Evolutionary conservation across 1,140 invertebrate genomes (phyloP).

Genomic region (Hypsibius dujardini): DNA sequence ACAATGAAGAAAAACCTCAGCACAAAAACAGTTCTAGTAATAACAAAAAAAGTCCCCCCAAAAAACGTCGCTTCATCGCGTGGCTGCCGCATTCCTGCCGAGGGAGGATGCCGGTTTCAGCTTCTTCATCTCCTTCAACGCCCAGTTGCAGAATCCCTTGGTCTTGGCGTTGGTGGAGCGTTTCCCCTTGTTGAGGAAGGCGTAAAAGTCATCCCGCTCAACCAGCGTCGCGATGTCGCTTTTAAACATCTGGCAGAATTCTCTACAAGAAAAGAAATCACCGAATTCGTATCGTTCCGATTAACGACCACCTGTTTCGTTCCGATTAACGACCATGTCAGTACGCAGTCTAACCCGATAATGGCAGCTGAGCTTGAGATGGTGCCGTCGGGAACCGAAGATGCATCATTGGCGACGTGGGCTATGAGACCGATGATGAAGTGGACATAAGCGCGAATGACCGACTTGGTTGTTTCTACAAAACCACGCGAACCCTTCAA

Average conservation of each 20-base stretch:
- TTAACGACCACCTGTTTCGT: neutral
- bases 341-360: neutral
- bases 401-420: neutral
- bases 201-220: constrained; percentile 31
- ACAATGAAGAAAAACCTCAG: too few species aligned
- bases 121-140: constrained; percentile 77
- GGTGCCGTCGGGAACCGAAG: neutral
- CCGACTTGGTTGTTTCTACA: neutral
- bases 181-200: constrained; percentile 45
- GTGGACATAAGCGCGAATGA: neutral
- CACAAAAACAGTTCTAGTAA: too few species aligned
- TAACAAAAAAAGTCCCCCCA: too few species aligned
- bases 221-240: constrained; percentile 29
- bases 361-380: neutral
- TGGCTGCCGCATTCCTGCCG: too few species aligned
- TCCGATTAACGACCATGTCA: neutral
- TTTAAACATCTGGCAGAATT: constrained; percentile 33
- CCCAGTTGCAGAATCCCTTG: constrained; percentile 73
- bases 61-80: too few species aligned
- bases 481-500: neutral
- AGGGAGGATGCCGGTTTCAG: too few species aligned
- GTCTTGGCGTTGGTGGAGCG: constrained; percentile 64
- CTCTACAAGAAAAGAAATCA: constrained; percentile 26
- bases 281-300: neutral
- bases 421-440: constrained; percentile 3